These are phyloP conservation scores for Charaxes varanes DNA, from an alignment of 1,140 invertebrate genomes.

Conservation along the genomic window DNA sequence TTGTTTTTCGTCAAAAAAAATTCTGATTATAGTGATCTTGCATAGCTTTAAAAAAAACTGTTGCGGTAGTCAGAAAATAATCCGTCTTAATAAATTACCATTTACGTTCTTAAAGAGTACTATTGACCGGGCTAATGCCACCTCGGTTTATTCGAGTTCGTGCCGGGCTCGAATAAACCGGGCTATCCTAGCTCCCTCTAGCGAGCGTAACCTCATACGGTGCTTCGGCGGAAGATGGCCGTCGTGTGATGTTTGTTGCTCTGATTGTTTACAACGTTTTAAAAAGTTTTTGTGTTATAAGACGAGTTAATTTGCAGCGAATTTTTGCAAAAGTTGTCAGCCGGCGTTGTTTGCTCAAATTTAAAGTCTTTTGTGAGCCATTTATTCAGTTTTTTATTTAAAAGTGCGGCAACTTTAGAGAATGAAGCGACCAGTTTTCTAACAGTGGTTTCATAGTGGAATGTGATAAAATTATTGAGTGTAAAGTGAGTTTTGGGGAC, in stretches of 20 bases:
- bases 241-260: conserved; percentile 62
- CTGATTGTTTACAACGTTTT: conserved; percentile 58
- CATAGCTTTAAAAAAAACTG: too few relatives aligned
- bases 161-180: too few relatives aligned
- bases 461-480: conserved; percentile 63
- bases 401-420: conserved; percentile 58
- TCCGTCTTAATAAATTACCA: too few relatives aligned
- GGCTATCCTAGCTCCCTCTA: conserved; percentile 51
- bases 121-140: too few relatives aligned
- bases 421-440: conserved; percentile 61
- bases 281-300: conserved; percentile 53
- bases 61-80: too few relatives aligned
- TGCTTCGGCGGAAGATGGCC: conserved; percentile 66
- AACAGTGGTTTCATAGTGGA: conserved; percentile 55
- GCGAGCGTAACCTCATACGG: conserved; percentile 43
- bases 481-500: conserved; percentile 43
- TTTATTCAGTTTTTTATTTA: conserved; percentile 47
- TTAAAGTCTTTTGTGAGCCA: conserved; percentile 27
- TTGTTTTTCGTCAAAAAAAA: too few relatives aligned
- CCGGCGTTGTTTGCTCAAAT: conserved; percentile 20
- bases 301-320: conserved; percentile 30
- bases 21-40: too few relatives aligned
- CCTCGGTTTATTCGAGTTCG: too few relatives aligned
- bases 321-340: conserved; percentile 31
- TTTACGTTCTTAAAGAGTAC: too few relatives aligned